A percentile compares a stretch with the other conserved stretches of the same genome.
These are phyloP conservation scores for Enteromius viviparus DNA, from an alignment of 2,797 vertebrate genomes.

Conservation along the genomic window DNA sequence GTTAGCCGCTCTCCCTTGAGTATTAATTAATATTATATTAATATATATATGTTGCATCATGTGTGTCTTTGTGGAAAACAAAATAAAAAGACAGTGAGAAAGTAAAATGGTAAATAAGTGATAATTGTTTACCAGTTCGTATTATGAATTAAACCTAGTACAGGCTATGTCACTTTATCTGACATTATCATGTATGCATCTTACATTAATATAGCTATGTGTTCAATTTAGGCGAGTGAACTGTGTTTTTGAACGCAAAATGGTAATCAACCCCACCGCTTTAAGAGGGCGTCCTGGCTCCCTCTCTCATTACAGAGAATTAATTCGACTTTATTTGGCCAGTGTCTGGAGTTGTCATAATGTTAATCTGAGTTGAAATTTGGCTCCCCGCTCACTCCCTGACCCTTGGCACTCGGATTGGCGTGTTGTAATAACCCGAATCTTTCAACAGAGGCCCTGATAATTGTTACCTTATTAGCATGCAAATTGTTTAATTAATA, in stretches of 20 bases:
- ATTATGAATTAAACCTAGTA: neutral
- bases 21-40: conserved; percentile 17
- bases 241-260: conserved; percentile 85
- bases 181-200: conserved; percentile 78
- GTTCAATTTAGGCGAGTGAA: conserved; percentile 74
- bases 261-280: conserved; percentile 79
- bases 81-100: neutral
- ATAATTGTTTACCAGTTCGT: neutral
- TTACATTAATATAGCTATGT: conserved; percentile 57
- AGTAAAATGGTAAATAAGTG: neutral
- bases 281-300: conserved; percentile 78
- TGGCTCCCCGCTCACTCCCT: conserved; percentile 94
- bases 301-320: conserved; percentile 94
- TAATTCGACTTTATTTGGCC: conserved; percentile 99
- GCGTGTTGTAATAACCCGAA: conserved; percentile 99
- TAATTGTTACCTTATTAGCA: conserved; percentile 99
- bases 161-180: neutral
- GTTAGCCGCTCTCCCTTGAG: conserved; percentile 4
- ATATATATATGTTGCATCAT: neutral
- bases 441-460: conserved; percentile 99
- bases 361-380: conserved; percentile 99
- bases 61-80: neutral
- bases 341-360: conserved; percentile 98
- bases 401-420: conserved; percentile 98
- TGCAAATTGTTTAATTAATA: conserved; percentile 99